These are phyloP conservation scores for Ametastegia equiseti DNA, from an alignment of 2,888 invertebrate genomes.

Conservation along the genomic window DNA sequence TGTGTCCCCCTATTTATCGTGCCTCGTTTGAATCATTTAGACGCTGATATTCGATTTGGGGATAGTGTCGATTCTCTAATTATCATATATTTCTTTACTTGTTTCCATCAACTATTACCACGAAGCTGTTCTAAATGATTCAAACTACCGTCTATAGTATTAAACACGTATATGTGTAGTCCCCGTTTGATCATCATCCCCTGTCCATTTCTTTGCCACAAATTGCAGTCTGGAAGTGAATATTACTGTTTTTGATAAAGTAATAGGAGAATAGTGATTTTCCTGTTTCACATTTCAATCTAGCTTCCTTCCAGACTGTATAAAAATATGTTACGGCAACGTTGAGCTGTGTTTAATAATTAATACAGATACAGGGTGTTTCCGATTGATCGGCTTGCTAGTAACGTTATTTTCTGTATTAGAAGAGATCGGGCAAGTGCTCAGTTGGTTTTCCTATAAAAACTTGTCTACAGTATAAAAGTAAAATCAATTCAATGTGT, in stretches of 20 bases:
- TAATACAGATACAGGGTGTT: neutral
- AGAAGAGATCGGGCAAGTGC: too few relatives aligned
- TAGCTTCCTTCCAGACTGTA: slow-evolving; percentile 7
- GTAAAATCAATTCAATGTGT: too few relatives aligned
- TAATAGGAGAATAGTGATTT: neutral
- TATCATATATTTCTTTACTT: too few relatives aligned
- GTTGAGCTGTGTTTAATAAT: slow-evolving; percentile 27
- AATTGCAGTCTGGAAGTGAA: slow-evolving; percentile 21
- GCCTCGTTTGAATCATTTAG: slow-evolving; percentile 54
- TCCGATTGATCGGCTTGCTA: neutral
- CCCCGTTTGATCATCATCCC: slow-evolving; percentile 18
- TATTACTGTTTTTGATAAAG: neutral
- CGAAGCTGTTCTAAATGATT: neutral
- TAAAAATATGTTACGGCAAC: neutral
- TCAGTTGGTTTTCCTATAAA: too few relatives aligned
- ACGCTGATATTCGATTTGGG: neutral
- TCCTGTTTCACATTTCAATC: neutral
- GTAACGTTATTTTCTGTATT: neutral
- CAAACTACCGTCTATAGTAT: neutral
- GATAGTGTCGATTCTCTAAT: too few relatives aligned
- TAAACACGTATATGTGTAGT: neutral
- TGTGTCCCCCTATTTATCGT: slow-evolving; percentile 58
- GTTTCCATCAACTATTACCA: too few relatives aligned
- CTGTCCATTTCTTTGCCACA: neutral
- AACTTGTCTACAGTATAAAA: too few relatives aligned